Percentiles rank a stretch among this genome's conserved stretches.
Evolutionary conservation across 2,113 vertebrate species (phyloP).

Genomic region (Alces alces): DNA sequence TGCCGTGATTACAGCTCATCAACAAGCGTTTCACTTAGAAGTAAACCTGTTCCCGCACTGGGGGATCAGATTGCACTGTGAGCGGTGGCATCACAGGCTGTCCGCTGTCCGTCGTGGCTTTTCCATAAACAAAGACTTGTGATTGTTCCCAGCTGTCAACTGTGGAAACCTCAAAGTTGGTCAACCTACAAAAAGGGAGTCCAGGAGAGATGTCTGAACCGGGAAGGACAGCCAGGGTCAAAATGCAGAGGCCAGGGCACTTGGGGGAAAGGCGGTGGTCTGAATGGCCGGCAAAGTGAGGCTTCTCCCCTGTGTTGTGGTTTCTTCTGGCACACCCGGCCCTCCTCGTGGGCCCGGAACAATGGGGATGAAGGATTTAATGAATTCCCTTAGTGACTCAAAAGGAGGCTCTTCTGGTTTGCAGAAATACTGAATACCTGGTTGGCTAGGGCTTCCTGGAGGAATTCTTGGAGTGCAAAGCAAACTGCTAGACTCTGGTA

Average conservation of each 20-base stretch:
- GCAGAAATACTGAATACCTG: neutral
- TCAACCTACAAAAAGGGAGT: neutral
- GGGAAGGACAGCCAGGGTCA: neutral
- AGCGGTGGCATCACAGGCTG: neutral
- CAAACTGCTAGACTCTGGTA: neutral
- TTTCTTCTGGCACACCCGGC: neutral
- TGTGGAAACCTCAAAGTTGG: neutral
- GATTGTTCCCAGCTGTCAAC: neutral
- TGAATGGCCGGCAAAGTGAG: accelerated
- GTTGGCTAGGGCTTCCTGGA: neutral
- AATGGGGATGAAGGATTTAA: accelerated
- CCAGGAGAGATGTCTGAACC: neutral
- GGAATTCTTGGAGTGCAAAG: neutral
- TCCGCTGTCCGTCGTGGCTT: accelerated
- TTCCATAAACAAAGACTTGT: neutral
- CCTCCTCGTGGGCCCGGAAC: too few relatives aligned
- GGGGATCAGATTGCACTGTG: neutral
- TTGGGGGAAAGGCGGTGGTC: neutral
- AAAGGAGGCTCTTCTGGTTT: neutral
- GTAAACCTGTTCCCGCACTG: neutral
- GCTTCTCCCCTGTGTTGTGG: neutral
- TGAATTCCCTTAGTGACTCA: neutral
- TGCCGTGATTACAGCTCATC: neutral
- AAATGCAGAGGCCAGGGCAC: accelerated
- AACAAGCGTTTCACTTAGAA: neutral